phyloP scores from a whole-genome alignment of 2,797 vertebrate genomes.

The Ctenopoma kingsleyae region DNA sequence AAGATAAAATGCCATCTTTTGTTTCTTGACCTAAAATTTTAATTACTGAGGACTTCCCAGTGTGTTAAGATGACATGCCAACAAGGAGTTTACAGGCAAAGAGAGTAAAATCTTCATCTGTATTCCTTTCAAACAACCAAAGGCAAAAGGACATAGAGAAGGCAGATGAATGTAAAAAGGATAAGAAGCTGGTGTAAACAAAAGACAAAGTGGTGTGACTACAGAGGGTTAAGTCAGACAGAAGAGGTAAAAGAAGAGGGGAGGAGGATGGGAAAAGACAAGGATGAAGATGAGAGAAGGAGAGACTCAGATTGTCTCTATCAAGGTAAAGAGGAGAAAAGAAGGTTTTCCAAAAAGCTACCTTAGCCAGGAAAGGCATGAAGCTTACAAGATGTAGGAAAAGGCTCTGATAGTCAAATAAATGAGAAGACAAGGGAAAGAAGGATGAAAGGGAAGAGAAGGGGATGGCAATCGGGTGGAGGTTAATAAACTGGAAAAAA shows the following conservation, averaged over 20 bases:
- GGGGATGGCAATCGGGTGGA: neutral
- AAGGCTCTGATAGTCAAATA: neutral
- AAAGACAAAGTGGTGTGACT: conserved; percentile 26
- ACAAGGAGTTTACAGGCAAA: conserved; percentile 24
- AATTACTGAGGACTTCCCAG: conserved; percentile 29
- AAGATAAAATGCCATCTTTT: conserved; percentile 16
- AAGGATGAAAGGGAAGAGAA: neutral
- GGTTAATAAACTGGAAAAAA: conserved; percentile 6
- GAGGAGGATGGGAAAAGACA: neutral
- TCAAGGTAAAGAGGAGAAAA: neutral
- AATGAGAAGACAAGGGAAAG: neutral
- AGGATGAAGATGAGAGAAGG: neutral
- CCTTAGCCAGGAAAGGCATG: neutral
- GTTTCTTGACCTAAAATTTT: conserved; percentile 22
- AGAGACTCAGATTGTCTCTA: neutral
- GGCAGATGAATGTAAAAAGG: conserved; percentile 48
- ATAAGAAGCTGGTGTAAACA: conserved; percentile 19
- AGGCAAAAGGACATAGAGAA: conserved; percentile 49
- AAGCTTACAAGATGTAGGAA: neutral
- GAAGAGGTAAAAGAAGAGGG: neutral
- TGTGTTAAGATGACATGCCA: conserved; percentile 11
- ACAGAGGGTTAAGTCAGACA: conserved; percentile 9
- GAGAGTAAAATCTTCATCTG: conserved; percentile 44
- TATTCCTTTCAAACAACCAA: conserved; percentile 43
- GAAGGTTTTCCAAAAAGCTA: neutral